Conservation (phyloP, 2,797 vertebrate genomes). For the Euthynnus affinis region DNA sequence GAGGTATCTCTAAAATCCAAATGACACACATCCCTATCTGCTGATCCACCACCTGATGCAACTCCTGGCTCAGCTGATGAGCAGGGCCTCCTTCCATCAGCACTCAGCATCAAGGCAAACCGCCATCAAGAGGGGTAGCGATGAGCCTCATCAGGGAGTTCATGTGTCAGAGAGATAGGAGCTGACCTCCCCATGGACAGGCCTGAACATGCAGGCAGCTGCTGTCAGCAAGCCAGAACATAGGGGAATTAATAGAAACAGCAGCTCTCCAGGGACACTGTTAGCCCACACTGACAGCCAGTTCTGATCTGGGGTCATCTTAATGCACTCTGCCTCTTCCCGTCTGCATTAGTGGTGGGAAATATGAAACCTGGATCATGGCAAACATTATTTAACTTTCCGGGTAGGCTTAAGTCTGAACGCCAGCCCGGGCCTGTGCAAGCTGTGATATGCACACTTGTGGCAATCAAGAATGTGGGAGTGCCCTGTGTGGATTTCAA, state of each 20-base stretch:
- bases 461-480: slow-evolving; percentile 78
- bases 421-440: slow-evolving; percentile 63
- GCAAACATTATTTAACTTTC: slow-evolving; percentile 78
- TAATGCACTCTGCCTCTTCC: slow-evolving; percentile 74
- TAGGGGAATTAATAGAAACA: slow-evolving; percentile 83
- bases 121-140: slow-evolving; percentile 30
- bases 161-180: slow-evolving; percentile 71
- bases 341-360: slow-evolving; percentile 72
- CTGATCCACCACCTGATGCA: slow-evolving; percentile 25
- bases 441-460: slow-evolving; percentile 79
- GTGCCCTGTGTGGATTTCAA: slow-evolving; percentile 57
- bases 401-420: slow-evolving; percentile 68
- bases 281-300: slow-evolving; percentile 74
- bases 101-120: slow-evolving; percentile 50
- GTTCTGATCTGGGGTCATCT: slow-evolving; percentile 78
- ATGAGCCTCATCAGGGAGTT: slow-evolving; percentile 57
- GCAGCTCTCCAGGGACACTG: slow-evolving; percentile 78
- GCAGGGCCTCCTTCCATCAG: slow-evolving; percentile 30
- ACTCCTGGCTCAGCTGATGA: slow-evolving; percentile 40
- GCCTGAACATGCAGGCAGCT: slow-evolving; percentile 79
- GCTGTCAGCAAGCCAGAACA: slow-evolving; percentile 76
- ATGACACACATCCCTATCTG: not conserved
- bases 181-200: slow-evolving; percentile 69
- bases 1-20: no score
- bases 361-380: slow-evolving; percentile 75